Conservation (phyloP, 2,888 invertebrate genomes). For the Eupeodes luniger region DNA sequence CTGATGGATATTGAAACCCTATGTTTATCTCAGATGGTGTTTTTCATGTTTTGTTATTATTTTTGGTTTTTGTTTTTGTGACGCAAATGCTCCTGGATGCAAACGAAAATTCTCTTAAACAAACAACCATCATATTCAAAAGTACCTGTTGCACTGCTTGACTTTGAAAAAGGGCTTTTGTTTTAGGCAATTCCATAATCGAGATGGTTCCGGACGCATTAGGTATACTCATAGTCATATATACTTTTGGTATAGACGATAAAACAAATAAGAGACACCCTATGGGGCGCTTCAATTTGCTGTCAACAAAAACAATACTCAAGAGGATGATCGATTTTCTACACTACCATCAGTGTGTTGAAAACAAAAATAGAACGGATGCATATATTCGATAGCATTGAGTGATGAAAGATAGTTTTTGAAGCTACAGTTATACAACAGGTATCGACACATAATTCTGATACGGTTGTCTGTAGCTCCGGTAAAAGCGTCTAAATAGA, state of each 20-base stretch:
- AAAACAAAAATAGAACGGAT: slow-evolving; percentile 54
- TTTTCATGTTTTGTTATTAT: slow-evolving; percentile 20
- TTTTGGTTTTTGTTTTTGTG: slow-evolving; percentile 29
- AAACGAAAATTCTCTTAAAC: slow-evolving; percentile 44
- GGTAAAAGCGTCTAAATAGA: neutral
- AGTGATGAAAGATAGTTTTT: slow-evolving; percentile 20
- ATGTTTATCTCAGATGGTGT: slow-evolving; percentile 45
- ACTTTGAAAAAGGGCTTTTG: slow-evolving; percentile 21
- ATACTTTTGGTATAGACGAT: neutral
- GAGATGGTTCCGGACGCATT: slow-evolving; percentile 68
- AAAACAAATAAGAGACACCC: slow-evolving; percentile 34
- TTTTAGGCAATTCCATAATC: slow-evolving; percentile 56
- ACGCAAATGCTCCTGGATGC: slow-evolving; percentile 56
- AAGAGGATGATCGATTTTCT: slow-evolving; percentile 71
- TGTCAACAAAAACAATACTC: slow-evolving; percentile 39
- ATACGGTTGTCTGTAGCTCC: neutral
- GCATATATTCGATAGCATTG: slow-evolving; percentile 16
- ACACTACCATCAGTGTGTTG: slow-evolving; percentile 36
- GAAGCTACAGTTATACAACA: neutral
- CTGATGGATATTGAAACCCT: slow-evolving; percentile 38
- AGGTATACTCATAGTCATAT: neutral
- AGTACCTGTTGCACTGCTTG: slow-evolving; percentile 23
- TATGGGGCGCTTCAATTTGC: slow-evolving; percentile 34
- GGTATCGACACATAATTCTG: neutral
- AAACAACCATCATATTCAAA: slow-evolving; percentile 30